These are phyloP conservation scores for Ramphastos sulfuratus DNA, from an alignment of 2,113 vertebrate species.

Conservation along the genomic window DNA sequence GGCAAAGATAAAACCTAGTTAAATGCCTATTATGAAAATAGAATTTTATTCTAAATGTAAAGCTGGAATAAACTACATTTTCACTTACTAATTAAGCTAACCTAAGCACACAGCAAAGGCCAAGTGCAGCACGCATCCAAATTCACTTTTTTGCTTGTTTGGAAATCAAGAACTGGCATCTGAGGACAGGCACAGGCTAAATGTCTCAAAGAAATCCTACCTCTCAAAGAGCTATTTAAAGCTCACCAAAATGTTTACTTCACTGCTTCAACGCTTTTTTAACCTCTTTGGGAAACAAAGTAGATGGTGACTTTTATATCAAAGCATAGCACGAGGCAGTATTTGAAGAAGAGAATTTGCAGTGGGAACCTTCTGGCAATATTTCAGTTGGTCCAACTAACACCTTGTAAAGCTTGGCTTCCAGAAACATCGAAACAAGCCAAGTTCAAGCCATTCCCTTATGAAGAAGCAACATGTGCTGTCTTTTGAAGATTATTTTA, in stretches of 20 bases:
- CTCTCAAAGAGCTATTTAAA: background rate
- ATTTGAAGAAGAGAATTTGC: background rate
- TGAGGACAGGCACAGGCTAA: background rate
- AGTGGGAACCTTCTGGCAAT: background rate
- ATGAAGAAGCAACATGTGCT: background rate
- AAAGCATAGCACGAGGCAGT: background rate
- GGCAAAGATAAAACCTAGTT: background rate
- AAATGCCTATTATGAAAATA: background rate
- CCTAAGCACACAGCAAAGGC: background rate
- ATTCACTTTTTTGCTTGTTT: background rate
- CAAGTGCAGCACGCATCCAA: background rate
- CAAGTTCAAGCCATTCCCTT: fast-evolving
- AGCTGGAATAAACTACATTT: background rate
- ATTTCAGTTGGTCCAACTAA: background rate
- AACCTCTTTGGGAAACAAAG: background rate
- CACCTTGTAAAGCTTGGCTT: background rate
- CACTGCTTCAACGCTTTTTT: background rate
- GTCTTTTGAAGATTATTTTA: background rate
- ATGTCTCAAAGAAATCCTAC: background rate
- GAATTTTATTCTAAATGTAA: background rate
- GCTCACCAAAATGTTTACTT: background rate
- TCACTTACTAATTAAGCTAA: background rate
- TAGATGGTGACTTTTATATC: background rate
- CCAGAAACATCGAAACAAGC: background rate
- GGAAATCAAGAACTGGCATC: background rate